Evolutionary conservation across 2,888 invertebrate species (phyloP).

Genomic region (Melolontha melolontha): DNA sequence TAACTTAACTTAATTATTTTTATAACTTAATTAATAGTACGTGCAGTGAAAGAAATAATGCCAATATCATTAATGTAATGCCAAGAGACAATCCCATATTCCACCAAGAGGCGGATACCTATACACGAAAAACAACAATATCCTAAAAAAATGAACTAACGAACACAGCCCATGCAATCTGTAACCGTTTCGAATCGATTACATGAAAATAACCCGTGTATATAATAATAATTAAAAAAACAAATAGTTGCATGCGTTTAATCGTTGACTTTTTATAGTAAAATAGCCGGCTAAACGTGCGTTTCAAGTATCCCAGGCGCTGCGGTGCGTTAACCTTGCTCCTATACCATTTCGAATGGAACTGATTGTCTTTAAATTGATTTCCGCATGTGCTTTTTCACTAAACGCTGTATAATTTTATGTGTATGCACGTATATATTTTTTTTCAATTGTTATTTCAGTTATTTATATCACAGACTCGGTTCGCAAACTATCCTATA

Average conservation of each 20-base stretch:
- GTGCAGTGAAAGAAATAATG: too few relatives aligned
- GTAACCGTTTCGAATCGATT: slow-evolving; percentile 1
- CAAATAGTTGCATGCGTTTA: slow-evolving; percentile 22
- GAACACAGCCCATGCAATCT: background rate
- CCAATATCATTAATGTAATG: too few relatives aligned
- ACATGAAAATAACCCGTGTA: slow-evolving; percentile 10
- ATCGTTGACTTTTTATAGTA: slow-evolving; percentile 17
- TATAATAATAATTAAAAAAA: slow-evolving; percentile 9
- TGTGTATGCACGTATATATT: background rate
- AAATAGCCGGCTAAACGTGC: background rate
- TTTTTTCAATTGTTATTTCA: too few relatives aligned
- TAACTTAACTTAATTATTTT: too few relatives aligned
- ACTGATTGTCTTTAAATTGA: slow-evolving; percentile 35
- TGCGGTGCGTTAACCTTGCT: slow-evolving; percentile 34
- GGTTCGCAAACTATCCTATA: too few relatives aligned
- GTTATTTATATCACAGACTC: too few relatives aligned
- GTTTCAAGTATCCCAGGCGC: slow-evolving; percentile 4
- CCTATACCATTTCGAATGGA: slow-evolving; percentile 30
- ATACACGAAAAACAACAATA: too few relatives aligned
- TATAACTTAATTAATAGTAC: too few relatives aligned
- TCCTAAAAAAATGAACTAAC: background rate
- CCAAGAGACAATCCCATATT: too few relatives aligned
- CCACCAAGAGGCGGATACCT: too few relatives aligned
- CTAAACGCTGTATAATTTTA: slow-evolving; percentile 10
- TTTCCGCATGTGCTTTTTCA: slow-evolving; percentile 20